Base-by-base conservation (phyloP, 2,888 invertebrate genomes). In the Cheilosia vernalis region DNA sequence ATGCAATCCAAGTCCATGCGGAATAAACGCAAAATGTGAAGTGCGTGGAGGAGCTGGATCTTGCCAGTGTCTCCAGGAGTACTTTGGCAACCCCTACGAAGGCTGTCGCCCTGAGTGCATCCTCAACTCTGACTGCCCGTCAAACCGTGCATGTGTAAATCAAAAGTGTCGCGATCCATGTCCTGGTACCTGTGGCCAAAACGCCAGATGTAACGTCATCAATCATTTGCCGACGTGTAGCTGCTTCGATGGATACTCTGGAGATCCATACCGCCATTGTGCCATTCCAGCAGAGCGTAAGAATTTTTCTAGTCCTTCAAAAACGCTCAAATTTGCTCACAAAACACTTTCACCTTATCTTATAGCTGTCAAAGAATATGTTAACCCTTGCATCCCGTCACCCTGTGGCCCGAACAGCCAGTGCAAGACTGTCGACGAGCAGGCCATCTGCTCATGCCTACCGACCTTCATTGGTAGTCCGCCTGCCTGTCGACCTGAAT, bases 191-290 rank as follows among this genome's bases (percentile, higher is more conserved):
- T 97, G 97, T 90, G 97, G 96, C 56, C 92, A 94, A 70, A 95
- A 95, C 89, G 95, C 96, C 10, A 94, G 94, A 88, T 97, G 97
- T 89, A 93, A 94, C 84, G 96, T 96, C 19, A 94, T 96, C 72
- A 95, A 95, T 90, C 97, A 97, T 90, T 95, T 95, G 89, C 96
- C 97, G 1, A 94, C 95, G 77, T 97, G 97, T 90, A 95, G 95
- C 88, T 96, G 96, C 89, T 91, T 93, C 49, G 93, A 93, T 88
- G 93, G 93, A 49, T 93, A 92, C 81, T 93, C 92, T 13, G 95
- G 95, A 44, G 96, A 97, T 93, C 96, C 97, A 24, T 96, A 96
- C 90, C 94, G 94, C 37, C 94, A 95, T 90, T 96, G 96, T 93
- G 92, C 73, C 93, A 92, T 93, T 37, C 87, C 93, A 89, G 88